These are phyloP conservation scores for Pseudomyrmex dendroicus DNA, from an alignment of 1,140 invertebrate species.

Conservation along the genomic window DNA sequence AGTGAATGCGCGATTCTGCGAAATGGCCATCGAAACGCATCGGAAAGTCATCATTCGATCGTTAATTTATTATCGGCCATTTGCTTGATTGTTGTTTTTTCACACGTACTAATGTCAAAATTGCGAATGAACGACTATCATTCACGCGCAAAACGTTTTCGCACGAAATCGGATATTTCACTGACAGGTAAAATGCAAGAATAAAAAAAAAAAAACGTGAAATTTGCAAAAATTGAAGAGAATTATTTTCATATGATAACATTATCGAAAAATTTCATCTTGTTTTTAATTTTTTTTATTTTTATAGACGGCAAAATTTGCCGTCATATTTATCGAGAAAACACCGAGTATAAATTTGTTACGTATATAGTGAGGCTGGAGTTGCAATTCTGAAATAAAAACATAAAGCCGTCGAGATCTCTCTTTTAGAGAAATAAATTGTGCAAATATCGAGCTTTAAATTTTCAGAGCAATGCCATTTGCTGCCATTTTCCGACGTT, in stretches of 20 bases:
- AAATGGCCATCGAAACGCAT: slow-evolving; percentile 38
- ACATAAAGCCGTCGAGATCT: background rate
- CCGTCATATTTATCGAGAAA: background rate
- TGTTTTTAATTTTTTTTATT: too few relatives aligned
- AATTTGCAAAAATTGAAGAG: background rate
- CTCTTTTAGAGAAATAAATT: background rate
- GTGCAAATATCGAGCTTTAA: slow-evolving; percentile 11
- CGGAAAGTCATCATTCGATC: slow-evolving; percentile 48
- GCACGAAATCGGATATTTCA: slow-evolving; percentile 6
- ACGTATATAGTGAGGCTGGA: too few relatives aligned
- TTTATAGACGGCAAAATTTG: background rate
- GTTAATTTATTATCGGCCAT: slow-evolving; percentile 55
- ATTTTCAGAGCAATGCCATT: slow-evolving; percentile 21
- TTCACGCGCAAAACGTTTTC: slow-evolving; percentile 19
- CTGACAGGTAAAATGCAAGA: slow-evolving; percentile 1
- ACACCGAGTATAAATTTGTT: background rate
- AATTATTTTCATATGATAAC: background rate
- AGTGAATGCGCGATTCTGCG: background rate
- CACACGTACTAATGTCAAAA: slow-evolving; percentile 11
- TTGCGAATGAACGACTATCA: slow-evolving; percentile 23
- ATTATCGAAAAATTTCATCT: background rate
- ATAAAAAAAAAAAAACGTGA: background rate
- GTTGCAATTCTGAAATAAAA: background rate
- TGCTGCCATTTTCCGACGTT: slow-evolving; percentile 1
- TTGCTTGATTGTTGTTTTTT: slow-evolving; percentile 41